Evolutionary conservation across 2,888 invertebrate species (phyloP), one percentile per base, ranked within the genome.

Genomic region (Caenorhabditis parvicauda): DNA sequence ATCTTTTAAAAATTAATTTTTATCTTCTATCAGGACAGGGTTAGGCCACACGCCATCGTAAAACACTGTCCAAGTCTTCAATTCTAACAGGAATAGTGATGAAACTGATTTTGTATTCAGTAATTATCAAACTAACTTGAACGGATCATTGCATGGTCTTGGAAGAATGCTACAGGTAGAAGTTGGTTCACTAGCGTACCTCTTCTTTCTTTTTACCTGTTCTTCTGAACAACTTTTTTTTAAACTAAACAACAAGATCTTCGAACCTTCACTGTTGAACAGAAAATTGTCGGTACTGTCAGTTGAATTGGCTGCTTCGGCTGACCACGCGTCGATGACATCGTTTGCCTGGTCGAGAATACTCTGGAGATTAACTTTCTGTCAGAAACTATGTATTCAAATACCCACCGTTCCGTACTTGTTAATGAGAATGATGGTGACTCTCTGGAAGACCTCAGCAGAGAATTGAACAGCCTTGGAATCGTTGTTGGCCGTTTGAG

Each of bases 401-500:
- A 14, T 12, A 32, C 41, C 17, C 7, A 41, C 45, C 6, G 51
- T 43, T 22, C 55, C 58, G 48, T 63, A 63, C 37, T 63, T 50
- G 3, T 50, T 22, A 0, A 63, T 52, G 3, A 63, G 28, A 29
- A 63, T 39, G 41, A 52, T 52, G 1, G 62, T 63, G 37, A 55
- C 62, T 22, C 44, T 55, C 37, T 63, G 54, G 1, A 58, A 22
- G 5, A 63, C 52, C 37, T 63, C 58, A 22, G 51, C 62, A 12
- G 58, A 55, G 27, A 55, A 54, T 35, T 63, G 62, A 2, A 52
- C 32, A 32, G 54, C 38, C 9, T 54, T 63, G 0, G 62, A 54
- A 9, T 46, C 54, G 14, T n/a, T 42, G 27, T 55, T 58, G 24
- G 62, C 62, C 12, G 25, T 55, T 55, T 63, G 62, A 6, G 62